Evolutionary conservation across 2,888 invertebrate species (phyloP), one percentile per base, ranked within the genome.

Genomic region (Lasioglossum oenotherae): DNA sequence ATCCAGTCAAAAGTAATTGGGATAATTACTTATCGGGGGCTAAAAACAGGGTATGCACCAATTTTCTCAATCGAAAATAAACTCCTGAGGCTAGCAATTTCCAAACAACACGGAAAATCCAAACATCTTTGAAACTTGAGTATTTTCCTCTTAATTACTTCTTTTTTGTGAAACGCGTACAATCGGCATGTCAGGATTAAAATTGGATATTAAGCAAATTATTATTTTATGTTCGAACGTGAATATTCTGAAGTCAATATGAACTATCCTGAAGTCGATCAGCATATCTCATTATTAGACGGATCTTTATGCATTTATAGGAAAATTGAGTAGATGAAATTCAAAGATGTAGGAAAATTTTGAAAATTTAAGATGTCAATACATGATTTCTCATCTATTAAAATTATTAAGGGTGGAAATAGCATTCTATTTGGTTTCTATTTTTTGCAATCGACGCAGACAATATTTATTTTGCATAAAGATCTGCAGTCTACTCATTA

Each of bases 1-100:
- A 74, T 73, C 74, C 71, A 76, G 74, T 80, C 74, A 88, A 87
- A 87, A 78, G 74, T 89, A 85, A 89, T 90, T 87, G 78, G 81
- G 81, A 86, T 85, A 85, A 89, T 86, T 89, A 67, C 81, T 74
- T 82, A 31, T 72, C 72, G 79, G 46, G 78, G 79, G 31, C 73
- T 78, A 84, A 82, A 64, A 79, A 85, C 74, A 77, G 71, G 74
- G 71, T 74, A 41, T 49, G 12, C 35, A 75, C 80, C 67, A 69
- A 27, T 49, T 81, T 64, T 67, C 35, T 23, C 49, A 23, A 53
- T n/a, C 81, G 41, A 71, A 72, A 60, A 72, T 64, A 77, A 41
- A n/a, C 73, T 53, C 72, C 27, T 27, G n/a, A 8, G 31, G 31
- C 31, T 6, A 41, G 31, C 0, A n/a, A 69, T 23, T 19, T 31